Evolutionary conservation across 2,113 vertebrate species (phyloP).

Genomic region (Oxygymnocypris stewartii): DNA sequence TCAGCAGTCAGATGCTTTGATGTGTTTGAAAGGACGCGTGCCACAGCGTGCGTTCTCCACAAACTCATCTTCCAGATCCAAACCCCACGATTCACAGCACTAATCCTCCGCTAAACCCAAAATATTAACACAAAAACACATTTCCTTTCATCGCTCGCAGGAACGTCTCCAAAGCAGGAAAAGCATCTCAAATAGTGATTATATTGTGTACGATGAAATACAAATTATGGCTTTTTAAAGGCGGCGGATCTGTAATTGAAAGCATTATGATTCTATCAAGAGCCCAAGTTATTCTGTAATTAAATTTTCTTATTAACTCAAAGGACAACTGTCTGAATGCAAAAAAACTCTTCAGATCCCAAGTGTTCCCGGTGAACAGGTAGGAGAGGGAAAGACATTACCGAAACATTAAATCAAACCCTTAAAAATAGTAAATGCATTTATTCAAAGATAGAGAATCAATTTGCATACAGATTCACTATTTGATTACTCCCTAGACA

Average conservation of each 20-base stretch:
- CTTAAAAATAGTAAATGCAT: constrained; percentile 61
- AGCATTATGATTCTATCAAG: constrained; percentile 60
- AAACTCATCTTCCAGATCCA: constrained; percentile 46
- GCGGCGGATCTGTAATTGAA: constrained; percentile 51
- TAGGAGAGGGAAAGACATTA: constrained; percentile 57
- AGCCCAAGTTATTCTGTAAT: constrained; percentile 60
- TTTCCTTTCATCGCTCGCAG: constrained; percentile 40
- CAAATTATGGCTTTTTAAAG: constrained; percentile 57
- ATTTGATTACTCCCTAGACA: constrained; percentile 61
- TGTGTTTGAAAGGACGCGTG: constrained; percentile 29
- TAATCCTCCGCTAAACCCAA: constrained; percentile 50
- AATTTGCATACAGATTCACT: constrained; percentile 67
- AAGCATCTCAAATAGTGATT: constrained; percentile 47
- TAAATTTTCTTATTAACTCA: constrained; percentile 65
- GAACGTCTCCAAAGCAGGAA: constrained; percentile 30
- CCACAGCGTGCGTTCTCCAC: constrained; percentile 34
- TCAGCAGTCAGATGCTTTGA: constrained; percentile 43
- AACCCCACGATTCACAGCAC: constrained; percentile 35
- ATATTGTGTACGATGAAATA: constrained; percentile 56
- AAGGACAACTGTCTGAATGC: constrained; percentile 54
- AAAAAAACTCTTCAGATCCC: constrained; percentile 57
- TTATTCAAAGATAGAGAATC: constrained; percentile 66
- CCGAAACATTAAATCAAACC: constrained; percentile 64
- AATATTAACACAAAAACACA: constrained; percentile 44
- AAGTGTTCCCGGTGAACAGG: constrained; percentile 51